phyloP scores from a whole-genome alignment of 2,113 vertebrate genomes.

The Tragelaphus strepsiceros region DNA sequence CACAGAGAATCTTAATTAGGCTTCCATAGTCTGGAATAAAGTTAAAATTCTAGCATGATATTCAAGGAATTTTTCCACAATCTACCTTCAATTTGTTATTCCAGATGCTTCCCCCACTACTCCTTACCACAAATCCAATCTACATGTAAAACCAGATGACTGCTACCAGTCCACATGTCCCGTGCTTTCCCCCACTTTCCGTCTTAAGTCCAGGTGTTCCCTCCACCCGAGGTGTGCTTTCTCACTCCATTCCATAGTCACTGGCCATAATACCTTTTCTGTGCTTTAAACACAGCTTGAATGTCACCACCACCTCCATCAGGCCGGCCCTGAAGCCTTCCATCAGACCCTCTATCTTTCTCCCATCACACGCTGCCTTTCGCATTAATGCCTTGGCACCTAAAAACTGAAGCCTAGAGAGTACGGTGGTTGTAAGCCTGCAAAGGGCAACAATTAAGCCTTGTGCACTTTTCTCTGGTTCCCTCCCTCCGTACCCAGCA shows the following conservation, averaged over 20 bases:
- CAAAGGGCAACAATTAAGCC: not conserved
- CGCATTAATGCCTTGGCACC: not conserved
- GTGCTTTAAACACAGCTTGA: not conserved
- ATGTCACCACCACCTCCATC: not conserved
- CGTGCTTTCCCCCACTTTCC: not conserved
- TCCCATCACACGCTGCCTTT: not conserved
- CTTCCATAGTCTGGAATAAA: not conserved
- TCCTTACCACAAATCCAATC: not conserved
- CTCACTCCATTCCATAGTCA: not conserved
- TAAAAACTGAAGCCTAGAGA: not conserved
- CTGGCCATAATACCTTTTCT: not conserved
- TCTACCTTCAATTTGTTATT: not conserved
- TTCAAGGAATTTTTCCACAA: not conserved
- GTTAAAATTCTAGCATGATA: not conserved
- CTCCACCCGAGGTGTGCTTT: not conserved
- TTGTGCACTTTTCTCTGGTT: not conserved
- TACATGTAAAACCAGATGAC: not conserved
- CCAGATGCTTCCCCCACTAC: not conserved
- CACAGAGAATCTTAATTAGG: not conserved
- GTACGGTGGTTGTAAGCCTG: not conserved
- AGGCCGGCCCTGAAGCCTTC: not conserved
- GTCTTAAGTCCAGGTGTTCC: not conserved
- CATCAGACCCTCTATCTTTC: not conserved
- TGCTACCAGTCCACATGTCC: not conserved
- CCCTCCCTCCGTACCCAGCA: not conserved